Base-by-base conservation (phyloP, 2,888 invertebrate genomes). In the Sesia apiformis region DNA sequence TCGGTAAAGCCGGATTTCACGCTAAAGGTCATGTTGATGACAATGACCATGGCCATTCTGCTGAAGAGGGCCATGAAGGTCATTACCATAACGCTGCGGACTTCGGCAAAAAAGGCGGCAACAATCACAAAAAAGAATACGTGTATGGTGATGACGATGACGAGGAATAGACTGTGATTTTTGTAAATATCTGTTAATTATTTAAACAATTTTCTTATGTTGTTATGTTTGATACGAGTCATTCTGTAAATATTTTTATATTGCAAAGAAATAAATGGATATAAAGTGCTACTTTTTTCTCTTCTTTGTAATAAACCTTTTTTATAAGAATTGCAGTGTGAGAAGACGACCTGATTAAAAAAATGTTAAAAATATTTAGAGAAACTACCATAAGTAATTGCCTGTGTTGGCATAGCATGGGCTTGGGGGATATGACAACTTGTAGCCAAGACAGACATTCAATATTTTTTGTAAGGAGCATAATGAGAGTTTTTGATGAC, bases 21-120 rank as follows among this genome's bases (percentile, higher is more conserved):
- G 90, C 92, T 58, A 91, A 92, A 61, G 93, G 93, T 0, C 85
- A 90, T 59, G 69, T 84, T 60, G 85, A 91, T 60, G 86, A 88
- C 56, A 82, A 78, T 40, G 88, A 91, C 59, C 82, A 84, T 49
- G 92, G 91, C 4, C 91, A 92, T 73, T 86, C 90, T 50, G 89
- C 88, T 38, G 90, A 92, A 58, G 84, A 91, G 62, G 93, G 92
- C 0, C 79, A 90, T 46, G 90, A 91, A 6, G 89, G 84, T 39
- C 90, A 91, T 68, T 87, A 91, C 63, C 81, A 86, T 38, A 76
- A 93, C 52, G 82, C 90, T 53, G 85, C 86, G 38, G 90, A 91
- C 56, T 92, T 87, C 60, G 90, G 79, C 3, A 90, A 91, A 63
- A 90, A 92, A 55, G 90, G 84, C 1, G 91, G 84, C 3, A 79